Conservation (phyloP, 2,113 vertebrate species). For the Bagarius yarrelli region DNA sequence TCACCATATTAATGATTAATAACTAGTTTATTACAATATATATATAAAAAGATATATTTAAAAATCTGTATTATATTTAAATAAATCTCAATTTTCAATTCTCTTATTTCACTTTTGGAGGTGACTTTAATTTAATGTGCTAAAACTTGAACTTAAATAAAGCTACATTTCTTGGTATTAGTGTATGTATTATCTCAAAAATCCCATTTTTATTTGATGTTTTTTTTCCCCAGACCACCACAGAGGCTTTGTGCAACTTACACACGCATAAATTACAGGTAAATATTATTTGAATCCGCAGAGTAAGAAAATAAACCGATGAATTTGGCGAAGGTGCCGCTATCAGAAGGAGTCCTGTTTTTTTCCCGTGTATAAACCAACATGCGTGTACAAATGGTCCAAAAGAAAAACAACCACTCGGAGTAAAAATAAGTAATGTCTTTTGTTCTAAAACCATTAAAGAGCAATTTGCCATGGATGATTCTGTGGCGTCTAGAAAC, state of each 20-base stretch:
- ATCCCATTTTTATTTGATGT: neutral
- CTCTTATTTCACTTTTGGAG: neutral
- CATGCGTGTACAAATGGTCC: neutral
- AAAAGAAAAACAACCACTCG: neutral
- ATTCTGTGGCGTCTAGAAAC: neutral
- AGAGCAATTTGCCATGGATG: constrained; percentile 4
- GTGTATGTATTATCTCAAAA: neutral
- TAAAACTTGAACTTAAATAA: neutral
- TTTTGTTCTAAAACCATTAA: neutral
- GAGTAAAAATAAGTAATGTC: neutral
- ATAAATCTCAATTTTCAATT: neutral
- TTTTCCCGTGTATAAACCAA: neutral
- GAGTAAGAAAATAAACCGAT: neutral
- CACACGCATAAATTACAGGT: neutral
- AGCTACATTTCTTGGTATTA: no score
- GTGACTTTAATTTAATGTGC: neutral
- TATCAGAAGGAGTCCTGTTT: constrained; percentile 3
- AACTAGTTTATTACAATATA: neutral
- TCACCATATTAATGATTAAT: neutral
- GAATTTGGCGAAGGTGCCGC: constrained; percentile 5
- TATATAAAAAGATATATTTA: neutral
- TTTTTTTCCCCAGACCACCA: neutral
- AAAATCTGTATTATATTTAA: no score
- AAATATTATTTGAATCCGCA: neutral
- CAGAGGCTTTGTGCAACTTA: neutral